Conservation (phyloP, 2,888 invertebrate genomes). For the Trachelus troglodyta region DNA sequence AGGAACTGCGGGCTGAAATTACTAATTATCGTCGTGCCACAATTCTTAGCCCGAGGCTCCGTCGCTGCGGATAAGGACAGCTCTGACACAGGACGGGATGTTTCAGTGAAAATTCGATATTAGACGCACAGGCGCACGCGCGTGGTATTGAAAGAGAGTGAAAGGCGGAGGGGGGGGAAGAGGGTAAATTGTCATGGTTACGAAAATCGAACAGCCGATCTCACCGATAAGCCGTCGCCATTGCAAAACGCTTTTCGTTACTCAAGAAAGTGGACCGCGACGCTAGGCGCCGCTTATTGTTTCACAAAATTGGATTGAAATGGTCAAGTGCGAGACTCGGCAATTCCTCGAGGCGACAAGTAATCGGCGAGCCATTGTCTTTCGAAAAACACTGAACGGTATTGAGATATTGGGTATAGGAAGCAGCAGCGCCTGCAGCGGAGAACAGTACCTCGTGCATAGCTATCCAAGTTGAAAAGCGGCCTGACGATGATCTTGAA, state of each 20-base stretch:
- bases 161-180: too few species aligned
- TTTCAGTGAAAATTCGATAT: background rate
- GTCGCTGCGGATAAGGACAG: background rate
- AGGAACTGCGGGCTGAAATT: background rate
- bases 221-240: conserved; percentile 5
- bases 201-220: conserved; percentile 4
- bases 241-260: background rate
- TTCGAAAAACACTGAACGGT: background rate
- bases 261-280: conserved; percentile 7
- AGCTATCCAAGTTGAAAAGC: background rate
- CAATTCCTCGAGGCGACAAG: background rate
- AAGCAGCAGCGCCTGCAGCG: background rate
- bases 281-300: background rate
- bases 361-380: background rate
- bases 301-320: conserved; percentile 9
- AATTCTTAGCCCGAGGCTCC: background rate
- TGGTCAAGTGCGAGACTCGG: background rate
- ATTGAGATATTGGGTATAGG: background rate
- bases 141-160: background rate
- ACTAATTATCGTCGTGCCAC: conserved; percentile 6
- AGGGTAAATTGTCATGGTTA: background rate
- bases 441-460: background rate
- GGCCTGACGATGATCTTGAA: background rate
- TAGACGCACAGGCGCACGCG: background rate
- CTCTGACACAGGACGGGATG: background rate